Percentiles rank a stretch among this genome's conserved stretches.
Evolutionary conservation across 2,888 invertebrate species (phyloP).

Genomic region (Rhamphomyia laevipes): DNA sequence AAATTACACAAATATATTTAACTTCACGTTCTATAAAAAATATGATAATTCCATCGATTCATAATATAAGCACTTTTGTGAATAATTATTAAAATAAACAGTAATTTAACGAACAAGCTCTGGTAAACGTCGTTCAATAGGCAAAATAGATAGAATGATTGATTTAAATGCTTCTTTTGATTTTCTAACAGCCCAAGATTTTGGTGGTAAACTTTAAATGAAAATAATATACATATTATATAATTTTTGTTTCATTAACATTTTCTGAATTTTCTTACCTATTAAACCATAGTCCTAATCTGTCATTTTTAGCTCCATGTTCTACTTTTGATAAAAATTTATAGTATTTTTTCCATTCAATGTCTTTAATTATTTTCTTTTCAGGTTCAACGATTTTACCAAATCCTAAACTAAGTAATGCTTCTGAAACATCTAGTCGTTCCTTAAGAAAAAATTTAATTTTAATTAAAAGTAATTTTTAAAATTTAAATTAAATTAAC

Average conservation of each 20-base stretch:
- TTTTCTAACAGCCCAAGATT: slow-evolving; percentile 15
- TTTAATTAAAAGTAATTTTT: background rate
- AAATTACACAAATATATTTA: no score
- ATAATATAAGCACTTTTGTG: no score
- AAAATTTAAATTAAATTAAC: slow-evolving; percentile 4
- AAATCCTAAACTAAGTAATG: slow-evolving; percentile 31
- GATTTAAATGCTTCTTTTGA: slow-evolving; percentile 11
- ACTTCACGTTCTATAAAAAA: no score
- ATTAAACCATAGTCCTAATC: slow-evolving; percentile 17
- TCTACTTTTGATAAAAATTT: slow-evolving; percentile 28
- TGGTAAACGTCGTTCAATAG: slow-evolving; percentile 25
- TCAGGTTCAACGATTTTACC: slow-evolving; percentile 22
- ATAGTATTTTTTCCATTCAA: slow-evolving; percentile 24
- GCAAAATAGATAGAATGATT: slow-evolving; percentile 16
- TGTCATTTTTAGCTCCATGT: slow-evolving; percentile 15
- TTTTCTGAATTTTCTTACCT: slow-evolving; percentile 8
- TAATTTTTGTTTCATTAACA: background rate
- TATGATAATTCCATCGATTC: no score
- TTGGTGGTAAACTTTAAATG: slow-evolving; percentile 16
- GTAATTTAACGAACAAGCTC: slow-evolving; percentile 28
- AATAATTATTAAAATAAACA: background rate
- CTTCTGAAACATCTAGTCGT: slow-evolving; percentile 30
- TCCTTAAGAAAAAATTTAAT: slow-evolving; percentile 10
- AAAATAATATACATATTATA: background rate
- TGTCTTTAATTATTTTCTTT: slow-evolving; percentile 7